Evolutionary conservation across 2,888 invertebrate species (phyloP), one percentile per base, ranked within the genome.

Genomic region (Hirtodrosophila confusa): DNA sequence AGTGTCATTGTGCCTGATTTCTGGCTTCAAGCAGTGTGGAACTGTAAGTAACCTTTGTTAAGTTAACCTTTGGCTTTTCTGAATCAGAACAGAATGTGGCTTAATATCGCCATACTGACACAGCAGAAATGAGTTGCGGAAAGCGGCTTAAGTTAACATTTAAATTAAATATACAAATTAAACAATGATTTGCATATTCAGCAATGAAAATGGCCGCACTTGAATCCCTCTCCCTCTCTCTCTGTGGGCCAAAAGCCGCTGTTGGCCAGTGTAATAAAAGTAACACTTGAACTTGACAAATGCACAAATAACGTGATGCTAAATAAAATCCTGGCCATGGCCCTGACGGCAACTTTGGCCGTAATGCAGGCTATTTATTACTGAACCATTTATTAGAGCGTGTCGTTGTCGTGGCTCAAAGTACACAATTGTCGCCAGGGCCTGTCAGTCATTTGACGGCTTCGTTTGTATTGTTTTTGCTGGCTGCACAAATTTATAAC

Each of bases 201-300:
- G 2, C 10, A 33, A n/a, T 35, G 17, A 17, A 17, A 17, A 17
- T 17, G 17, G 17, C 17, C 39, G 17, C 40, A 43, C 8, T 1
- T 12, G 4, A 17, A 7, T 17, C 17, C 2, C 17, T 17, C 17
- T 9, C 29, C 12, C 37, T 27, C 17, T 17, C 17, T 17, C 17
- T 9, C 29, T 24, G 43, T 27, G 41, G 31, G 24, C 17, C 10
- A 8, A 4, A 12, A 39, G 40, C n/a, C 12, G 29, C 39, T 62
- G 80, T 57, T 68, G 84, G 23, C 12, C 36, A 66, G 80, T 86
- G 86, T 66, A 60, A 58, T 8, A 63, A 51, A 31, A 57, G 75
- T 69, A 75, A 76, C 73, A 77, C 88, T 88, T 88, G 84, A 84
- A 84, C 88, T 84, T 84, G 84, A 84, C 88, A 84, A 88, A 84